Evolutionary conservation across 2,888 invertebrate genomes (phyloP), one percentile per base, ranked within the genome.

Genomic region (Netelia melanura): DNA sequence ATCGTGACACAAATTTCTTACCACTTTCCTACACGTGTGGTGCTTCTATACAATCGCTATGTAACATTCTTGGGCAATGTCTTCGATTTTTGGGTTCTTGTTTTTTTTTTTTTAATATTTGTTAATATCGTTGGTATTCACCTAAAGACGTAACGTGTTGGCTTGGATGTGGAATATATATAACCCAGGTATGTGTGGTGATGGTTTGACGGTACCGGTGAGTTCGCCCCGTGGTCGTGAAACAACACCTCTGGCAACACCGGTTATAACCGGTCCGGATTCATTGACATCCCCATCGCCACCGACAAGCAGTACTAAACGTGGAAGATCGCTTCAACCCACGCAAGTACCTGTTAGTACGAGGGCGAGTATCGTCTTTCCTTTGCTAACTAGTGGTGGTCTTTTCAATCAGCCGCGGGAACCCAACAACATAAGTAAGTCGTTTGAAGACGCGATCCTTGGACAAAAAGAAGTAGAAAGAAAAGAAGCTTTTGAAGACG

Each of bases 351-450:
- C 96, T 89, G 96, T 96, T 89, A 96, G 96, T 92, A 96, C 96
- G 88, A 95, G 97, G 91, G 96, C 97, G 87, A 97, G 97, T 94
- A 96, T 97, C 88, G 97, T 96, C 90, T 96, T 97, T 94, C 97
- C 97, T 58, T 94, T 97, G 92, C 95, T 97, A 91, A 94, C 94
- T 86, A 94, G 94, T 86, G 93, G 94, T 89, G 94, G 95, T 87
- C 95, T 96, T 56, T 96, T 96, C 93, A 92, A 90, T 90, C 93
- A 92, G 84, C 91, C 92, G 67, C 91, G 91, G 89, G 93, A 93
- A 85, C 89, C 91, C 70, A 93, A 92, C 87, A 92, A 91, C 76
- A 93, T 92, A 85, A 92, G 93, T 93, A 91, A 93, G 93, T 93
- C 78, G 58, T 38, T 67, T 48, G 23, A 48, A 62, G 43, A 56